A percentile compares a stretch with the other conserved stretches of the same genome.
These are phyloP conservation scores for Rhopilema esculentum DNA, from an alignment of 30 jellyfish, hydroid and myxozoan genomes.

Conservation along the genomic window DNA sequence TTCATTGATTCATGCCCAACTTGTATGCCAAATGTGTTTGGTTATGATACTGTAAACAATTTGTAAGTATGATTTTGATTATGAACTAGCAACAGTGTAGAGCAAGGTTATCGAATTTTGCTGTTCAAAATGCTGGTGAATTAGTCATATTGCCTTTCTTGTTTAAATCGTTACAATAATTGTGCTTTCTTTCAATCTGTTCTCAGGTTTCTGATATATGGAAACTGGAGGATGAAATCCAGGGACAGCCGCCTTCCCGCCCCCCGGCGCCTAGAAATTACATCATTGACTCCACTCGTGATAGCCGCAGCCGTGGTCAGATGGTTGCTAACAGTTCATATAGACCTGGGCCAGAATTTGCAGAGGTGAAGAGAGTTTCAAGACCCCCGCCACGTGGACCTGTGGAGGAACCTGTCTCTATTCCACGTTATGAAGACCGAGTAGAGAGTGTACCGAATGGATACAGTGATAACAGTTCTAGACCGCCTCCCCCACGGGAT, in stretches of 20 bases:
- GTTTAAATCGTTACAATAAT: too few species aligned
- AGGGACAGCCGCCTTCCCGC: conserved; percentile 79
- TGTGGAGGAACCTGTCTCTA: conserved; percentile 41
- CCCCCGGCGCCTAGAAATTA: conserved; percentile 96
- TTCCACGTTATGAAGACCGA: conserved; percentile 25
- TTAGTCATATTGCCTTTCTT: too few species aligned
- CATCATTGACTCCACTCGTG: conserved; percentile 71
- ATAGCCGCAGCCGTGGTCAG: conserved; percentile 57
- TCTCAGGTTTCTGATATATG: conserved; percentile 73
- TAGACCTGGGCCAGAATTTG: conserved; percentile 79
- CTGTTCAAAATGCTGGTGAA: too few species aligned
- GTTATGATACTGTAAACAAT: too few species aligned
- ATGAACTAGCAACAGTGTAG: too few species aligned
- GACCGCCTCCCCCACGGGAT: conserved; percentile 59
- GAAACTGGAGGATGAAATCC: conserved; percentile 44
- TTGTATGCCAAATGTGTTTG: too few species aligned
- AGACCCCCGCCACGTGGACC: conserved; percentile 59
- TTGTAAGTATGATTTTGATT: too few species aligned
- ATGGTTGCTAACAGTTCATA: conserved; percentile 73
- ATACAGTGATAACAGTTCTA: conserved; percentile 8
- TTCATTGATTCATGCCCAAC: too few species aligned
- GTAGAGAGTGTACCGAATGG: conserved; percentile 60
- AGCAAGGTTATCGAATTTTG: too few species aligned
- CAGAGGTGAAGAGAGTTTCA: conserved; percentile 78
- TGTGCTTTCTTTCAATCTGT: too few species aligned